These are phyloP conservation scores for Trachelus iudaicus DNA, from an alignment of 2,888 invertebrate genomes.

Conservation along the genomic window DNA sequence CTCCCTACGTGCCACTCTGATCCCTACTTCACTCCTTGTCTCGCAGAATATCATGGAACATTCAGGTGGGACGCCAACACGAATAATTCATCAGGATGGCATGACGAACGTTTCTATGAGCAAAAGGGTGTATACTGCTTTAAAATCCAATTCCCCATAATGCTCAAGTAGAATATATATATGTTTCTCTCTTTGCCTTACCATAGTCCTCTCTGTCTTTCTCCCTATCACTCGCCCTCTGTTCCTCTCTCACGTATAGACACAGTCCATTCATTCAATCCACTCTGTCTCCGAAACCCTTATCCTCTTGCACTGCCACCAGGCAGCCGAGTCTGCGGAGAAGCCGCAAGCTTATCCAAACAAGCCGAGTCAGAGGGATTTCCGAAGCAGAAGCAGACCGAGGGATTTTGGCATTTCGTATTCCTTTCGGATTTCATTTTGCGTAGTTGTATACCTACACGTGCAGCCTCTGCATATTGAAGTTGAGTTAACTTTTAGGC, in stretches of 20 bases:
- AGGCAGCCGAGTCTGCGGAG: neutral
- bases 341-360: slow-evolving; percentile 43
- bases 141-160: slow-evolving; percentile 53
- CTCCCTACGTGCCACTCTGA: slow-evolving; percentile 10
- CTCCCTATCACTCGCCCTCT: slow-evolving; percentile 15
- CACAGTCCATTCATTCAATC: slow-evolving; percentile 16
- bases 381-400: slow-evolving; percentile 24
- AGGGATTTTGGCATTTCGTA: slow-evolving; percentile 30
- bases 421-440: neutral
- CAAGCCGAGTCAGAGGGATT: slow-evolving; percentile 31
- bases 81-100: slow-evolving; percentile 27
- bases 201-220: slow-evolving; percentile 7
- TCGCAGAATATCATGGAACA: slow-evolving; percentile 4
- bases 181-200: slow-evolving; percentile 15
- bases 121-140: slow-evolving; percentile 37
- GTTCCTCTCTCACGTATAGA: neutral
- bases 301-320: slow-evolving; percentile 11
- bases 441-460: neutral
- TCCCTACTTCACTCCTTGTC: neutral
- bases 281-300: slow-evolving; percentile 21
- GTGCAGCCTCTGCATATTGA: neutral
- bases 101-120: slow-evolving; percentile 46
- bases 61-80: slow-evolving; percentile 26
- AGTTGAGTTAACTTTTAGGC: neutral
- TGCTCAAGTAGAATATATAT: slow-evolving; percentile 14